Base-by-base conservation (phyloP, 2,888 invertebrate species). In the Polydrusus pterygomalis region DNA sequence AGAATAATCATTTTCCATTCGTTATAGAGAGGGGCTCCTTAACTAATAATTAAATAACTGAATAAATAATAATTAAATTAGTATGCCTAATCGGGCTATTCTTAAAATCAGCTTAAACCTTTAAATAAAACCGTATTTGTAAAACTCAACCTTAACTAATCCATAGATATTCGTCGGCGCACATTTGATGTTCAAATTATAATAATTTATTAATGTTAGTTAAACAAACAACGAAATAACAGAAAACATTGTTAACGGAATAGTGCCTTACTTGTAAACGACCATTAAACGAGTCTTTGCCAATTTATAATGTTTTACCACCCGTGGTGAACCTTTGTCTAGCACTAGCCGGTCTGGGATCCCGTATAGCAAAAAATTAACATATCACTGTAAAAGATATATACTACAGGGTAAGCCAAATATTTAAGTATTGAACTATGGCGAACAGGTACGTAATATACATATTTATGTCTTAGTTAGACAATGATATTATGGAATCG, bases 281-380 rank as follows among this genome's bases (percentile, higher is more conserved):
- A 67, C 38, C 30, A 58, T 68, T 60, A 51, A 74, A 40, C 43
- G 62, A 67, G 62, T 58, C 73, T 58, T 25, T 47, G 51, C 62
- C 40, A 74, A 74, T 74, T 65, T 54, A 62, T 62, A 62, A 74
- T 49, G 25, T 34, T 51, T 30, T 62, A 74, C 73, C 73, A 45
- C 73, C 73, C 62, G 47, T 45, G 51, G 68, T 17, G 73, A 15
- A 18, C 68, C 38, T 74, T 74, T 74, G 73, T 74, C 62, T 68
- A 67, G 13, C 40, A 65, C 56, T 58, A 38, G 13, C 18, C 38
- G 40, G 17, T 67, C 38, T 38, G 11, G 34, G 34, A 18, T 38
- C 3, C 40, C 20, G 54, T 15, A 49, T 49, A 15, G 63, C 45
- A 40, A 63, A 63, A 63, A 63, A 63, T 63, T 63, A 63, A 45